phyloP scores from a whole-genome alignment of 2,113 vertebrate genomes.

The Mesembrinibis cayennensis region DNA sequence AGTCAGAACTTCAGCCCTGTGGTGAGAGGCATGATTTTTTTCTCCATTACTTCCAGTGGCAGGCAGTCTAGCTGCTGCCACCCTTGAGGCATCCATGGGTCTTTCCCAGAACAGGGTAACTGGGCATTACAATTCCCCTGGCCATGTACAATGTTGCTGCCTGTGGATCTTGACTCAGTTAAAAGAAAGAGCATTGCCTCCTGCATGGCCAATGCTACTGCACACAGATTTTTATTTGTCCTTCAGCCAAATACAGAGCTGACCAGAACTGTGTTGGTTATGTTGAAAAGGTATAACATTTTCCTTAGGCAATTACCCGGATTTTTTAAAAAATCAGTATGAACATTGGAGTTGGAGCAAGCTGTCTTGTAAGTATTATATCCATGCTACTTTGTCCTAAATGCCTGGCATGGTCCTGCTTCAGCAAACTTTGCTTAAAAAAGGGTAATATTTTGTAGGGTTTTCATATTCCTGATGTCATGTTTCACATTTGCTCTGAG shows the following conservation, averaged over 20 bases:
- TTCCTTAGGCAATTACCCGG: neutral
- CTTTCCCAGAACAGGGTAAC: neutral
- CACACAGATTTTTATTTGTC: accelerated
- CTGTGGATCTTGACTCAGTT: neutral
- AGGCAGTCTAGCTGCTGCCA: neutral
- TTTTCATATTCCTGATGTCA: neutral
- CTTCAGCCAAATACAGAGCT: neutral
- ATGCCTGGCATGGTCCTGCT: neutral
- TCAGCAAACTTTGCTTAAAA: neutral
- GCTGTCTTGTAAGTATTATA: neutral
- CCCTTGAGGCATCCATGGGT: accelerated
- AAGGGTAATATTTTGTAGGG: neutral
- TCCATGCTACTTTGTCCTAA: neutral
- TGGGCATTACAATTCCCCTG: neutral
- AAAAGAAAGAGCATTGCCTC: neutral
- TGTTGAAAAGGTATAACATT: neutral
- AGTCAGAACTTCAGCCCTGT: neutral
- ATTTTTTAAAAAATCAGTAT: neutral
- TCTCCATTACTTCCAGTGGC: neutral
- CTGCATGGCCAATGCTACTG: neutral
- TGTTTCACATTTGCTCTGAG: neutral
- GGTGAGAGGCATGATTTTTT: neutral
- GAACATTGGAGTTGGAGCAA: neutral
- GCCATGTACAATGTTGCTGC: accelerated
- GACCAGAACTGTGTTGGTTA: neutral